A percentile compares a stretch with the other conserved stretches of the same genome.
Conservation (phyloP, 2,113 vertebrate genomes). For the Melospiza georgiana region DNA sequence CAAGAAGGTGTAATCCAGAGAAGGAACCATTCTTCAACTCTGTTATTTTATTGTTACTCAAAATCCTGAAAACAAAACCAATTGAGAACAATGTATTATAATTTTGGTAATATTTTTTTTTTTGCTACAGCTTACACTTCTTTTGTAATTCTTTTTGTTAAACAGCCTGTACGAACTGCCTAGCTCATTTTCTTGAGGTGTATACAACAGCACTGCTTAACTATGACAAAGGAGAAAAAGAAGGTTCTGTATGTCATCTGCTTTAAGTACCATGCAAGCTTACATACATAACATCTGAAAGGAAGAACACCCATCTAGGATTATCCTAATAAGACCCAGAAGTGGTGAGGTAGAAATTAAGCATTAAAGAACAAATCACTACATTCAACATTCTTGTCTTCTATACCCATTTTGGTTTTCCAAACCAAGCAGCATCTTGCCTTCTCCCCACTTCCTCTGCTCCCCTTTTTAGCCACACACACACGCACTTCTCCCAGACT, state of each 20-base stretch:
- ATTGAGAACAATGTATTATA: background rate
- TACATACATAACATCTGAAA: background rate
- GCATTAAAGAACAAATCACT: background rate
- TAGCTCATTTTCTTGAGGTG: background rate
- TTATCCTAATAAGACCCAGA: background rate
- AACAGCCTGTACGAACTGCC: background rate
- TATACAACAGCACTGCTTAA: background rate
- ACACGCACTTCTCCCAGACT: background rate
- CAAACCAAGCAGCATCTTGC: background rate
- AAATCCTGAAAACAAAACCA: conserved; percentile 80
- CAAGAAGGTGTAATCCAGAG: conserved; percentile 85
- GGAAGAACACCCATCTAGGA: background rate
- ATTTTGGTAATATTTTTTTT: background rate
- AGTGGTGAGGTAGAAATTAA: background rate
- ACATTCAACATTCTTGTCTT: background rate
- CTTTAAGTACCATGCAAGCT: background rate
- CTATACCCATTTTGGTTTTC: background rate
- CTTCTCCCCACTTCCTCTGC: background rate
- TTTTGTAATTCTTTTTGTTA: background rate
- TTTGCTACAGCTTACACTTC: background rate
- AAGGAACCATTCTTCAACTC: conserved; percentile 94
- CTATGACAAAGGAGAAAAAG: background rate
- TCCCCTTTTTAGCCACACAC: background rate
- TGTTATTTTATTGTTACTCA: conserved; percentile 96
- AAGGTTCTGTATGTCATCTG: background rate